Evolutionary conservation across 2,797 vertebrate species (phyloP), one percentile per base, ranked within the genome.

Genomic region (Toxotes lorentzi): DNA sequence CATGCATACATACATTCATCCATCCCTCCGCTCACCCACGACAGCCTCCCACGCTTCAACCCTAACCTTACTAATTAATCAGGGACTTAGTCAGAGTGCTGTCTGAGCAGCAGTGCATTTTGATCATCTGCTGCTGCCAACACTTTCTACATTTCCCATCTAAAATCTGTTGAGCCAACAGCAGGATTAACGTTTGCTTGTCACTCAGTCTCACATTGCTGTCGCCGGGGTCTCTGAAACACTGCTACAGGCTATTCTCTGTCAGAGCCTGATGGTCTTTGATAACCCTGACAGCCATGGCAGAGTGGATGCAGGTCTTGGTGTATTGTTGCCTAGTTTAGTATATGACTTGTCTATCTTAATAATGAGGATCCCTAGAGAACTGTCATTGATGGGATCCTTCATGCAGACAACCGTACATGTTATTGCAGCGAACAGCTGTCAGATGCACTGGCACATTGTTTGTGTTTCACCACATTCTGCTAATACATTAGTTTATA

Each of bases 31-130:
- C 76, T 80, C 81, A 41, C 88, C 86, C 86, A 82, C 81, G 27
- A 60, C 70, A 64, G 72, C 81, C 81, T 86, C 89, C 87, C 82
- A 86, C 86, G 35, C 81, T 60, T 50, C 70, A 78, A 74, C 70
- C 78, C 71, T 68, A 50, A 70, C 79, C 86, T 79, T 57, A 21
- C 72, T 90, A 89, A 92, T 92, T 91, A 91, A 90, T 89, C 84
- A 76, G 76, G 58, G 82, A 76, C 76, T 86, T 78, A 69, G 65
- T 73, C 73, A 53, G 84, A 85, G 77, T 63, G 66, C 78, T 66
- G 76, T 79, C 79, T 78, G 80, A 80, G 83, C 80, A 72, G 74
- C 7, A 16, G 66, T 68, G 82, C 89, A 70, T 87, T 88, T 74
- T 77, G 48, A 88, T 91, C 86, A 89, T 85, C 85, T 87, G 82